Conservation (phyloP, 2,797 vertebrate species). For the Decapterus maruadsi region DNA sequence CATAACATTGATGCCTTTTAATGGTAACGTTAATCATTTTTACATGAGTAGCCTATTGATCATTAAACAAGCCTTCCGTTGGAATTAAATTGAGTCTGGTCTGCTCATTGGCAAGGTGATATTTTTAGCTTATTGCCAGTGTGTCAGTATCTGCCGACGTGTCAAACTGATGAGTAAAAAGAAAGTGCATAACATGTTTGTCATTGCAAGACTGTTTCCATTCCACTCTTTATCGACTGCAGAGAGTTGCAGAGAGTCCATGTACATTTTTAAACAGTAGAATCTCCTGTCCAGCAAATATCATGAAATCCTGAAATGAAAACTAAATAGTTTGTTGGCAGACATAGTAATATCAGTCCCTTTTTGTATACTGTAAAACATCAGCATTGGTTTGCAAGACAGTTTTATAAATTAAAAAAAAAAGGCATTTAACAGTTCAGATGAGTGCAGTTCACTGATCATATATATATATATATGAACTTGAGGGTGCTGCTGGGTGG, state of each 20-base stretch:
- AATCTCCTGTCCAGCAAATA: background rate
- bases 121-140: background rate
- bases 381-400: background rate
- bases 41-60: slow-evolving; percentile 38
- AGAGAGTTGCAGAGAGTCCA: no score
- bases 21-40: slow-evolving; percentile 11
- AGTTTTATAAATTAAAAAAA: background rate
- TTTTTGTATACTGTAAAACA: background rate
- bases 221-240: background rate
- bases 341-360: background rate
- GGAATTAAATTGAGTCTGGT: background rate
- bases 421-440: background rate
- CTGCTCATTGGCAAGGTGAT: background rate
- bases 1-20: slow-evolving; percentile 13
- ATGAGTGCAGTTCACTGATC: background rate
- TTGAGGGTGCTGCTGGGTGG: background rate
- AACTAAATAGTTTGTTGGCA: background rate
- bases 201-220: background rate
- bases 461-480: background rate
- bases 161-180: background rate
- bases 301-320: background rate
- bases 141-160: background rate
- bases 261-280: background rate
- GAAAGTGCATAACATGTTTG: background rate
- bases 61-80: slow-evolving; percentile 36